Percentiles rank a stretch among this genome's conserved stretches.
Evolutionary conservation across 2,888 invertebrate genomes (phyloP).

Genomic region (Aricia artaxerxes): DNA sequence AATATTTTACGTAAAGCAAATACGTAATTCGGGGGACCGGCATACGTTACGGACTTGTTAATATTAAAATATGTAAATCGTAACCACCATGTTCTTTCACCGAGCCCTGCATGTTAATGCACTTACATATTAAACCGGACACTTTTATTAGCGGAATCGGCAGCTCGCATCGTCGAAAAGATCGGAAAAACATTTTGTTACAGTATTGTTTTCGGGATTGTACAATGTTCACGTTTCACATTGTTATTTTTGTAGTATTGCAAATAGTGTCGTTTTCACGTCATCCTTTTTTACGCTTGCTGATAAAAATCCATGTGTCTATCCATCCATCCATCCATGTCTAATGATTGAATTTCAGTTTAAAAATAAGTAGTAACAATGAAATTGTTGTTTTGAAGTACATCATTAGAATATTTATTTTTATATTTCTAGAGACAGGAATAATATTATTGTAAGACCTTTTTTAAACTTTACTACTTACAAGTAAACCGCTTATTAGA

Average conservation of each 20-base stretch:
- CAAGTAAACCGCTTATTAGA: background rate
- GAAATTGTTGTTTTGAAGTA: background rate
- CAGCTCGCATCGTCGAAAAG: background rate
- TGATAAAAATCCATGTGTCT: too few species aligned
- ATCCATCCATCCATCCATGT: too few species aligned
- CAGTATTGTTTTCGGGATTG: background rate
- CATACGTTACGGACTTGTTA: constrained; percentile 55
- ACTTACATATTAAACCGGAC: constrained; percentile 38
- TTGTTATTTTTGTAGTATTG: background rate
- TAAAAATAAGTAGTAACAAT: background rate
- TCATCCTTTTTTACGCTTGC: background rate
- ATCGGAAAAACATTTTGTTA: background rate
- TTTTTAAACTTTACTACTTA: background rate
- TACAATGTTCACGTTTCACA: background rate
- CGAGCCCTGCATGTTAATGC: constrained; percentile 52
- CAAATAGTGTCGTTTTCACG: background rate
- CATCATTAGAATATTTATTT: background rate
- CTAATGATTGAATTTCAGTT: background rate
- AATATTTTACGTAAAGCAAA: constrained; percentile 54
- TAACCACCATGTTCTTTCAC: constrained; percentile 59
- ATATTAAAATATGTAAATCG: constrained; percentile 75
- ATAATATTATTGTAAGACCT: background rate
- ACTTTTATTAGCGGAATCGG: constrained; percentile 7
- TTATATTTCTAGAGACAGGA: background rate
- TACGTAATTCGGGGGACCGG: constrained; percentile 58